These are phyloP conservation scores for Formica exsecta DNA, from an alignment of 1,140 invertebrate species.

Conservation along the genomic window DNA sequence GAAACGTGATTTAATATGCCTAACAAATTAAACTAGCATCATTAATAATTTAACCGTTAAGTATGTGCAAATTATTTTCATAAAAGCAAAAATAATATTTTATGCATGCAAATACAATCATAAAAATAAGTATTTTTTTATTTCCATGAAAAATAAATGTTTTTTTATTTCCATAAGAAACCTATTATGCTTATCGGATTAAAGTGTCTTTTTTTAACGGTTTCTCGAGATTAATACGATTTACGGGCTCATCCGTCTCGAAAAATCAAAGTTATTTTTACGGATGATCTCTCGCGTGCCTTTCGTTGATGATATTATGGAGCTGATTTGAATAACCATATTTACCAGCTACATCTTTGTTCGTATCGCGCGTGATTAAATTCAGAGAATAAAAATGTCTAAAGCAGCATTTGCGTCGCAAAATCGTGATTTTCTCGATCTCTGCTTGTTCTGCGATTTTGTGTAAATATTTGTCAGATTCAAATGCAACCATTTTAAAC, in stretches of 20 bases:
- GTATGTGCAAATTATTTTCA: neutral
- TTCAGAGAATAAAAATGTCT: constrained; percentile 10
- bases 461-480: constrained; percentile 51
- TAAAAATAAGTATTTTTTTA: neutral
- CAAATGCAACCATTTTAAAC: neutral
- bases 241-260: neutral
- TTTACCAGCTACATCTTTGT: constrained; percentile 29
- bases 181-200: constrained; percentile 5
- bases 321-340: constrained; percentile 60
- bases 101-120: neutral
- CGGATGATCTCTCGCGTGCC: constrained; percentile 32
- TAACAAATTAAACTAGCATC: neutral
- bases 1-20: neutral
- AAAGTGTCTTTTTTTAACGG: neutral
- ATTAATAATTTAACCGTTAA: neutral
- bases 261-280: constrained; percentile 47
- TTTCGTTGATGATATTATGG: constrained; percentile 32
- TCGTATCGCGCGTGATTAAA: neutral
- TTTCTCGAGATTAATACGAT: constrained; percentile 29
- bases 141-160: neutral
- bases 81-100: constrained; percentile 4
- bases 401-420: neutral
- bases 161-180: neutral
- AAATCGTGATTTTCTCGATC: constrained; percentile 23
- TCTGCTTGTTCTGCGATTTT: constrained; percentile 13